Evolutionary conservation across 2,888 invertebrate species (phyloP), one percentile per base, ranked within the genome.

Genomic region (Scelioninae gen. 1): DNA sequence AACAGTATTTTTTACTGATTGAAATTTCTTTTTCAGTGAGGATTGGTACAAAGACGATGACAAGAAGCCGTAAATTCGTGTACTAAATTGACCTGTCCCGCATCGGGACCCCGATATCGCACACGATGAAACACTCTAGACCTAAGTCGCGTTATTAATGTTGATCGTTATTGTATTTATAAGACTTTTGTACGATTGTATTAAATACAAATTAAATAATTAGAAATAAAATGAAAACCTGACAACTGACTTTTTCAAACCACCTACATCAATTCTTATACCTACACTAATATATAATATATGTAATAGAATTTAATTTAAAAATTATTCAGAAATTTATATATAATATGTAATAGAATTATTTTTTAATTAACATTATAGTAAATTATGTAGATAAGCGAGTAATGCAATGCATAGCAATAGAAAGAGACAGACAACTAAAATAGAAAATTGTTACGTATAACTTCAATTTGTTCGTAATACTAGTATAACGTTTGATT

Each of bases 21-120:
- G 15, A 8, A 55, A 55, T 90, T 84, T 91, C 93, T 63, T 93
- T 92, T 92, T 13, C 88, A 93, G 96, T 89, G 97, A 97, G 95
- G 96, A 97, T 91, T 97, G 97, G 97, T 97, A 96, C 94, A 97
- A 97, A 93, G 96, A 97, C 85, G 96, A 96, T 74, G 95, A 95
- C 77, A 90, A 91, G 86, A 91, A 92, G 84, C 86, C 88, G 74
- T 92, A 84, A 90, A 85, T 65, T 62, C 75, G 79, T 81, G 62
- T 63, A 69, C 75, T 78, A 85, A 83, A 82, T 47, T 87, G 84
- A 87, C 87, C 88, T 92, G 91, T 92, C 92, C 91, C 92, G 92
- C 91, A 92, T 92, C 91, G 92, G 92, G 92, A 92, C 88, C 84
- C 86, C 76, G 66, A 84, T 72, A 69, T 77, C 55, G 47, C 16